Conservation (phyloP, 2,113 vertebrate species). For the Chroicocephalus ridibundus region DNA sequence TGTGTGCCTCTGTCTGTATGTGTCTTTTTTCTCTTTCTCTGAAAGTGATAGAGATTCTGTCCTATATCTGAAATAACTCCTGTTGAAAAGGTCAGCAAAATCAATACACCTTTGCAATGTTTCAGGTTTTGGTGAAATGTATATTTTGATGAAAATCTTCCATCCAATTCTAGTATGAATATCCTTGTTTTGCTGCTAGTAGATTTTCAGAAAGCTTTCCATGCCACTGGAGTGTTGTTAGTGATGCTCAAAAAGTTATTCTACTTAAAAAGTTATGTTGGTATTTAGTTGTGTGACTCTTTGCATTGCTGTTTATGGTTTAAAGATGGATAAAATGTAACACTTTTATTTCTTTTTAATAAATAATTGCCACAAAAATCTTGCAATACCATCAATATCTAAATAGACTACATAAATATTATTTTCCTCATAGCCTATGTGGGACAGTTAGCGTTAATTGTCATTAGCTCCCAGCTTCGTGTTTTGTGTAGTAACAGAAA, state of each 20-base stretch:
- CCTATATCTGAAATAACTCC: neutral
- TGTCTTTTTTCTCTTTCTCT: neutral
- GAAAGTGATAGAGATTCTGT: neutral
- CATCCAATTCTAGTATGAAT: neutral
- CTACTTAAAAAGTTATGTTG: neutral
- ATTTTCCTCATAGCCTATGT: neutral
- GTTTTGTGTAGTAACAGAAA: neutral
- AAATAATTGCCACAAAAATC: neutral
- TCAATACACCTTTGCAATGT: neutral
- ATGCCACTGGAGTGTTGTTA: neutral
- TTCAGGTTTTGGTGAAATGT: neutral
- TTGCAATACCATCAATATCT: neutral
- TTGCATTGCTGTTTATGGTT: neutral
- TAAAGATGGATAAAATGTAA: neutral
- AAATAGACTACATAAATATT: neutral
- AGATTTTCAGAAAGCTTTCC: neutral
- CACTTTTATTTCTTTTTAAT: neutral
- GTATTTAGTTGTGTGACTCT: neutral
- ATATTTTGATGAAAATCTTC: neutral
- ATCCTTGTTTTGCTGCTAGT: neutral
- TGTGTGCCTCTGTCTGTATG: neutral
- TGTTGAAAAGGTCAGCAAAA: neutral
- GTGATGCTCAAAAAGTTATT: neutral
- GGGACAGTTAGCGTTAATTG: neutral
- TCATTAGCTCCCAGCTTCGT: neutral